Base-by-base conservation (phyloP, 1,140 invertebrate genomes). In the Asbolus verrucosus region DNA sequence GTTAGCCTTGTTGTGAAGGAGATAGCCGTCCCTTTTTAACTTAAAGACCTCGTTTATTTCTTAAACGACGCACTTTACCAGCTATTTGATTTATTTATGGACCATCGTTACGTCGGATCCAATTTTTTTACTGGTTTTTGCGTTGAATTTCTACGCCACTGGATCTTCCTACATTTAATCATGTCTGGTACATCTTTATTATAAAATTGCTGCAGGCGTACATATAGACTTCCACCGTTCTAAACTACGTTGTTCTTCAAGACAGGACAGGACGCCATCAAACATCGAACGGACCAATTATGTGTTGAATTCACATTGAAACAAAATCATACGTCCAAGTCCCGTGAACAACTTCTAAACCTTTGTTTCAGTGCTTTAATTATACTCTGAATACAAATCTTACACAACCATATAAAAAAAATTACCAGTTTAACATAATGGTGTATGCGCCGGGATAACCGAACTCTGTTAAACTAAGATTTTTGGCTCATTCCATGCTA, bases 11-110 rank as follows among this genome's bases (percentile, higher is more conserved):
- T 54, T 54, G 46, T 54, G 46, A 54, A 54, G 46, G 46, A 54
- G 46, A 54, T 54, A 19, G 46, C 46, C 46, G 46, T 54, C 46
- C 46, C 46, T 54, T 54, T 54, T 54, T 54, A 54, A 54, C 46
- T 54, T 54, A 54, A 54, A 54, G 46, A 54, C 46, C 46, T 54
- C 46, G 46, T 54, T 54, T 54, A 54, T 54, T 54, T 54, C 46
- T 54, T 54, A 54, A 54, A 54, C 46, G 46, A 54, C 46, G 46
- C 46, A 54, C 46, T 54, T 54, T 54, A 21, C 46, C 21, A 21
- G 3, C 46, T 24, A 24, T 54, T 54, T 54, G 46, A 54, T 54
- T 54, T 54, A 54, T 54, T 54, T 54, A 54, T 54, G 46, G 46
- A 30, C 46, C 21, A 27, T 54, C 19, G 46, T 54, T 54, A 27